These are phyloP conservation scores for Pholis gunnellus DNA, from an alignment of 2,113 vertebrate genomes.

Conservation along the genomic window DNA sequence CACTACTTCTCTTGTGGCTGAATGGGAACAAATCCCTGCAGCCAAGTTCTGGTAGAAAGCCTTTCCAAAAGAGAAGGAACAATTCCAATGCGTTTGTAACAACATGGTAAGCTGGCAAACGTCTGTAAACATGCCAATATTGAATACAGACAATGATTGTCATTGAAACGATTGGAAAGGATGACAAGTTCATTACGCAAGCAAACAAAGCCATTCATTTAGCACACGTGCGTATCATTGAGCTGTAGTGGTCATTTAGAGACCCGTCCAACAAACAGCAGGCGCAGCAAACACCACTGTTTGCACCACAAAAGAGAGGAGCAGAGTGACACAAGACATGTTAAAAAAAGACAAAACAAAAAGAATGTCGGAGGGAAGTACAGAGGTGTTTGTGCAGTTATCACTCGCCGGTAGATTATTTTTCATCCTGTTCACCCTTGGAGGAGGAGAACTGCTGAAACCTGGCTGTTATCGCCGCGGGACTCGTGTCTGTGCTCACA, in stretches of 20 bases:
- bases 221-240: background rate
- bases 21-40: background rate
- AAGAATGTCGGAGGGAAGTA: background rate
- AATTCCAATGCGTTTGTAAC: no score
- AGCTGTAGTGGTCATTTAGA: background rate
- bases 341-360: background rate
- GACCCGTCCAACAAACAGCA: background rate
- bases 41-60: no score
- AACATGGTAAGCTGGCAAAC: background rate
- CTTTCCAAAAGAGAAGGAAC: no score
- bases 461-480: slow-evolving; percentile 20
- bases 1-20: no score
- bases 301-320: background rate
- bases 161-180: background rate
- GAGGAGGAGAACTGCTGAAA: slow-evolving; percentile 20
- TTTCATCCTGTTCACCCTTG: slow-evolving; percentile 31
- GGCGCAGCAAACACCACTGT: background rate
- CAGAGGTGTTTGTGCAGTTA: slow-evolving; percentile 4
- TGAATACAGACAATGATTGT: background rate
- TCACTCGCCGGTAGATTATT: background rate
- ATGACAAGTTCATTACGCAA: background rate
- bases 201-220: background rate
- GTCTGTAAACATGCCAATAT: background rate
- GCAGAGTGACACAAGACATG: background rate
- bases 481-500: slow-evolving; percentile 35